These are phyloP conservation scores for Simalia tracyae DNA, from an alignment of 2,797 vertebrate genomes.

Conservation along the genomic window DNA sequence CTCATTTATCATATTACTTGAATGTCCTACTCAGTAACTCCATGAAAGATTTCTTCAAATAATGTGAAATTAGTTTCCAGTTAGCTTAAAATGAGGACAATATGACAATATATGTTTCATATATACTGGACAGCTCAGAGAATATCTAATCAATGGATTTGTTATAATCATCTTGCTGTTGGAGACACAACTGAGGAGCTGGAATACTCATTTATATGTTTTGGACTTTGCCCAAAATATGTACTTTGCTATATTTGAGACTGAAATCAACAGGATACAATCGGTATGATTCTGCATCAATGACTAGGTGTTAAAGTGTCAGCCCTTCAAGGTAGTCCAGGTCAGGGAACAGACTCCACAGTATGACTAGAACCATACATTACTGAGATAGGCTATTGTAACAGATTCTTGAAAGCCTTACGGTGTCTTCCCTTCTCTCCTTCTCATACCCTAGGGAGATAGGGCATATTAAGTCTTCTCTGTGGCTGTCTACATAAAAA, in stretches of 20 bases:
- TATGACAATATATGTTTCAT: background rate
- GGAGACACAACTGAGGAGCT: background rate
- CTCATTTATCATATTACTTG: background rate
- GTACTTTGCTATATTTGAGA: background rate
- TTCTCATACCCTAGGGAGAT: too few species aligned
- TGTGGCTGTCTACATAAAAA: too few species aligned
- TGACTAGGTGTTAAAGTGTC: background rate
- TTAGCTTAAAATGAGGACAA: background rate
- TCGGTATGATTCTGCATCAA: background rate
- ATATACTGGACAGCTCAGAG: background rate
- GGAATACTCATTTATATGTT: background rate
- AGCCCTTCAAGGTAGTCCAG: background rate
- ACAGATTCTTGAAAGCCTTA: background rate
- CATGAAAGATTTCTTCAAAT: background rate
- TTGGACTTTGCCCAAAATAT: background rate
- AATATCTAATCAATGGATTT: background rate
- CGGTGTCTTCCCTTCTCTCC: too few species aligned
- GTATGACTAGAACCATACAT: background rate
- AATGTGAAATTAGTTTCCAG: background rate
- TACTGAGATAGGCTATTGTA: background rate
- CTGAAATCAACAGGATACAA: background rate
- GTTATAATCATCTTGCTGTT: background rate
- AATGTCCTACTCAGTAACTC: background rate
- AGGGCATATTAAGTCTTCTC: too few species aligned
- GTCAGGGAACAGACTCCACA: background rate